phyloP scores from a whole-genome alignment of 2,797 vertebrate genomes.

The Streptopelia turtur region DNA sequence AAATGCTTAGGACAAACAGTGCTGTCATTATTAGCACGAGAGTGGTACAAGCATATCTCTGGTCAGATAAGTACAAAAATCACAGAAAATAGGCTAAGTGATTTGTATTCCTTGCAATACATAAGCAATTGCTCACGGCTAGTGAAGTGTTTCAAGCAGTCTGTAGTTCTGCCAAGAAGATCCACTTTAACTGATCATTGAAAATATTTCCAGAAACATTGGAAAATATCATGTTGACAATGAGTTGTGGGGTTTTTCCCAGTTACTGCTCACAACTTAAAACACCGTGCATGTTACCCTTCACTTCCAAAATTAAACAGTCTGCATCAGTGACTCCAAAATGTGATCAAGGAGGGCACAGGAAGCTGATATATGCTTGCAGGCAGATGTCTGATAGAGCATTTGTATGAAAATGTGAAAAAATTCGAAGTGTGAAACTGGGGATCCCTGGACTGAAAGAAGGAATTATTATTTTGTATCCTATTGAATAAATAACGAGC shows the following conservation, averaged over 20 bases:
- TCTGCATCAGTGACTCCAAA: neutral
- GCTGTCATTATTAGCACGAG: neutral
- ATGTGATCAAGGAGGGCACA: rapidly evolving
- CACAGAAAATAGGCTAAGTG: neutral
- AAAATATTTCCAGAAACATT: neutral
- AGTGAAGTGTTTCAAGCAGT: neutral
- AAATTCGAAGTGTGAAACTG: neutral
- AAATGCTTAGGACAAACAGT: neutral
- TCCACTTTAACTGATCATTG: neutral
- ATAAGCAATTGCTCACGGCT: neutral
- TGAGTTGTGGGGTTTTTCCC: neutral
- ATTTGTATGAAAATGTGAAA: neutral
- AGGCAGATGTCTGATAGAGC: neutral
- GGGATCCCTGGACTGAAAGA: neutral
- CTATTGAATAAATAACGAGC: neutral
- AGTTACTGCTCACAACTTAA: neutral
- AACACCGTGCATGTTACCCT: rapidly evolving
- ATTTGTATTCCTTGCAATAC: neutral
- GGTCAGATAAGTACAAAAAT: neutral
- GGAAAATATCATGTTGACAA: neutral
- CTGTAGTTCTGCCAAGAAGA: neutral
- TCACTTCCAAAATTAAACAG: neutral
- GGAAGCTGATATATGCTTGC: neutral
- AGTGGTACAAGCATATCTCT: neutral
- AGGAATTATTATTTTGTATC: neutral